Percentiles rank a stretch among this genome's conserved stretches.
These are phyloP conservation scores for Araneus ventricosus DNA, from an alignment of 1,140 invertebrate genomes.

Conservation along the genomic window DNA sequence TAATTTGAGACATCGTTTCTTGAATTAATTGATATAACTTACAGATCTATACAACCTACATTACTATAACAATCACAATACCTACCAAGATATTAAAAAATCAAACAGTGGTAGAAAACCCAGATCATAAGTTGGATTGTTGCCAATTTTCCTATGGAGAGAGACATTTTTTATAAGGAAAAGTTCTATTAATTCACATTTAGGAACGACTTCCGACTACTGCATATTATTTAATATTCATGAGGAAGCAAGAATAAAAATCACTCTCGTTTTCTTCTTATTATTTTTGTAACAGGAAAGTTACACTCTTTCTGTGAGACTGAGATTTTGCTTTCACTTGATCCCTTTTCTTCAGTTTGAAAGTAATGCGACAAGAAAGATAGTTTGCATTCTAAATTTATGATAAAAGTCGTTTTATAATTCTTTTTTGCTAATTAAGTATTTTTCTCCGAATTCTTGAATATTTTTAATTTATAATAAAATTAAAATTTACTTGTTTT, in stretches of 20 bases:
- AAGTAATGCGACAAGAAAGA: no score
- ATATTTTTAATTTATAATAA: no score
- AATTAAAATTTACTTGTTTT: no score
- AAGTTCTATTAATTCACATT: not conserved
- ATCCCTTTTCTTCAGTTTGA: no score
- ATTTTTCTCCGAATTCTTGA: no score
- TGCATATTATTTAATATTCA: not conserved
- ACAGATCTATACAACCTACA: not conserved
- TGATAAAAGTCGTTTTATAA: no score
- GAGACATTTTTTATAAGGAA: conserved; percentile 33
- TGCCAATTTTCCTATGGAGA: conserved; percentile 58
- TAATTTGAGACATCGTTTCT: not conserved
- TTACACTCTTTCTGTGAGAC: no score
- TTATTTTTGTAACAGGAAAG: no score
- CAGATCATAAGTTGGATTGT: conserved; percentile 61
- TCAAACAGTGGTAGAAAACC: not conserved
- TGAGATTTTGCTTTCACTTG: no score
- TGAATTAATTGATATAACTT: not conserved
- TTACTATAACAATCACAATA: not conserved
- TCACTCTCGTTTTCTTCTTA: no score
- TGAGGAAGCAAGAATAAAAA: not conserved
- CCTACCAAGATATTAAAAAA: conserved; percentile 55
- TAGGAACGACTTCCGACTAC: not conserved
- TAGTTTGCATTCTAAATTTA: no score
- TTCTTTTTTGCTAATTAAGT: no score